A percentile compares a stretch with the other conserved stretches of the same genome.
Evolutionary conservation across 2,113 vertebrate species (phyloP).

Genomic region (Capra hircus): DNA sequence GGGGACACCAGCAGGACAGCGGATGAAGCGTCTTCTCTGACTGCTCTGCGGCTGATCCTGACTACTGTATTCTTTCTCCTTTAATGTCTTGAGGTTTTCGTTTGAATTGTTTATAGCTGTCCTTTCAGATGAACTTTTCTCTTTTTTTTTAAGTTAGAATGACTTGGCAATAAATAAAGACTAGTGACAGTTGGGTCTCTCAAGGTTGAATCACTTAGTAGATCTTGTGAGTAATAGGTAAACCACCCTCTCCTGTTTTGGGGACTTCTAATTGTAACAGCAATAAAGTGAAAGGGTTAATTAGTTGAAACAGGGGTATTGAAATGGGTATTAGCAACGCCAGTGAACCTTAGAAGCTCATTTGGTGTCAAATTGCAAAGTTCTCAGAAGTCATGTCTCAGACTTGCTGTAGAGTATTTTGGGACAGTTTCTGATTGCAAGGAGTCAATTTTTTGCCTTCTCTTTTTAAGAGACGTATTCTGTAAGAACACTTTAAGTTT

Average conservation of each 20-base stretch:
- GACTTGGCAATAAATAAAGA: not conserved
- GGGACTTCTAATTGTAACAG: not conserved
- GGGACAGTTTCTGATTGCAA: not conserved
- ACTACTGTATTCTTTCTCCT: not conserved
- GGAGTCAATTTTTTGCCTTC: not conserved
- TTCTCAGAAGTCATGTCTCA: not conserved
- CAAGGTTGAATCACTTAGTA: not conserved
- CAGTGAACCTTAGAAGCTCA: not conserved
- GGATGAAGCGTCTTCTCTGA: not conserved
- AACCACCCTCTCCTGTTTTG: not conserved
- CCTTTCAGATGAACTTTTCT: not conserved
- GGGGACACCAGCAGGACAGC: not conserved
- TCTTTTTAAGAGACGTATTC: not conserved
- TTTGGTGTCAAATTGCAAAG: not conserved
- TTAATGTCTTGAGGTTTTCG: not conserved
- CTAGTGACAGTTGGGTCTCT: not conserved
- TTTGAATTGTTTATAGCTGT: not conserved
- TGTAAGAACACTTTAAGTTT: not conserved
- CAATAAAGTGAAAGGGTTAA: not conserved
- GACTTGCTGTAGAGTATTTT: not conserved
- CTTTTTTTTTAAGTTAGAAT: not conserved
- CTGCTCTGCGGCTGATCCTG: fast-evolving
- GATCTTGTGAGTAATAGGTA: not conserved
- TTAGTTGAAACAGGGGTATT: not conserved
- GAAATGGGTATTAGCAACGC: not conserved